Evolutionary conservation across 2,797 vertebrate genomes (phyloP).

Genomic region (Micrastur ruficollis): DNA sequence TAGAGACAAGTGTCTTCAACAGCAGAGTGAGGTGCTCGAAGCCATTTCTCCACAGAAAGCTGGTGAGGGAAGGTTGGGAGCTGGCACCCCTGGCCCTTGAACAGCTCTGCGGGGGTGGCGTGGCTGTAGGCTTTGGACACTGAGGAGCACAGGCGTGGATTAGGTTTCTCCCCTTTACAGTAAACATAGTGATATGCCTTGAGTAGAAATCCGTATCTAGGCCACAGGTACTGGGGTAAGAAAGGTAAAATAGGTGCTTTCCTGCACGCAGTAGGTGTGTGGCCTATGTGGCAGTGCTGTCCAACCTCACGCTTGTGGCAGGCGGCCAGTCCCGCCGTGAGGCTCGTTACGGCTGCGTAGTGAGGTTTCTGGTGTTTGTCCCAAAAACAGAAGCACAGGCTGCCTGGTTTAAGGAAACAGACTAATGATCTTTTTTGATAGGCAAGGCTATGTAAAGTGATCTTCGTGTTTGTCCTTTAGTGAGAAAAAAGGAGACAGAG

Average conservation of each 20-base stretch:
- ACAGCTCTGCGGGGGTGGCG: neutral
- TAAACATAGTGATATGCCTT: neutral
- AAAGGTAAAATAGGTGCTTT: neutral
- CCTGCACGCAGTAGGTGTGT: neutral
- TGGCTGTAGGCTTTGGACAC: neutral
- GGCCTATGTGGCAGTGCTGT: neutral
- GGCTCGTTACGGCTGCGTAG: neutral
- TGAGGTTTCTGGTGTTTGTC: neutral
- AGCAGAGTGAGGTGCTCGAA: neutral
- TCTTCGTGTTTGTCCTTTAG: neutral
- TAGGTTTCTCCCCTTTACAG: neutral
- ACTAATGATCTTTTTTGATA: neutral
- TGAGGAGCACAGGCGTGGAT: neutral
- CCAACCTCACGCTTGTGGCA: neutral
- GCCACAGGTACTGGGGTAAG: neutral
- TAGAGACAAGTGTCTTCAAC: neutral
- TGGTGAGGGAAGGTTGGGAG: neutral
- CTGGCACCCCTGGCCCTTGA: neutral
- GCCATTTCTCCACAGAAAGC: neutral
- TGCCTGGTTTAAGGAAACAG: neutral
- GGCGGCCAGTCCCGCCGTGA: neutral
- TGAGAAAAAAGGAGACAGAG: neutral
- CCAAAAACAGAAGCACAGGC: neutral
- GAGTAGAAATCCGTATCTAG: neutral
- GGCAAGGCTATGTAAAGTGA: neutral